Evolutionary conservation across 2,113 vertebrate species (phyloP).

Genomic region (Dromiciops gliroides): DNA sequence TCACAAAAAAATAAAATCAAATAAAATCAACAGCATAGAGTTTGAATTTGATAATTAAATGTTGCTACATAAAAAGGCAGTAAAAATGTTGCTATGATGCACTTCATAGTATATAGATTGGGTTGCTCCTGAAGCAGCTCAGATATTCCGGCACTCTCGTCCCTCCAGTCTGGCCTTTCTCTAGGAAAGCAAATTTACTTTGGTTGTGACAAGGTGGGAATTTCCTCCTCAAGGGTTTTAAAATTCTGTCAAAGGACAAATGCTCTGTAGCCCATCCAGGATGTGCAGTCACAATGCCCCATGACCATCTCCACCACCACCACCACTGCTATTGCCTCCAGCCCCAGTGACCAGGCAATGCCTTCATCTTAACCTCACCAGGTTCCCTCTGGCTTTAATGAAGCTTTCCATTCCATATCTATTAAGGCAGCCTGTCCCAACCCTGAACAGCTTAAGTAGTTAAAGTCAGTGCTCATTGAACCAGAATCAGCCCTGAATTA

Average conservation of each 20-base stretch:
- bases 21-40: background rate
- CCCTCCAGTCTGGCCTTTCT: background rate
- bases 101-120: background rate
- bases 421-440: background rate
- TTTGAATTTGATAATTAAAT: background rate
- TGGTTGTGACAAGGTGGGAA: constrained; percentile 7
- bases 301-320: background rate
- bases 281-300: background rate
- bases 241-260: background rate
- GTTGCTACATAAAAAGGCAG: too few species aligned
- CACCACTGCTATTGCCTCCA: background rate
- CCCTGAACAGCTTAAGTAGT: background rate
- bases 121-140: too few species aligned
- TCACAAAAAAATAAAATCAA: too few species aligned
- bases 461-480: background rate
- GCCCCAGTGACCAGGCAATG: background rate
- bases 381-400: background rate
- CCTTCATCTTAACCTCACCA: fast-evolving
- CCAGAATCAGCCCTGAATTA: background rate
- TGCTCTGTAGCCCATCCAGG: background rate
- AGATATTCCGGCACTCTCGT: background rate
- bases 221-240: background rate
- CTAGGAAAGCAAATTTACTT: background rate
- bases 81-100: background rate
- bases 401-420: fast-evolving